A percentile compares a stretch with the other conserved stretches of the same genome.
Evolutionary conservation across 2,888 invertebrate species (phyloP).

Genomic region (Nysson spinosus): DNA sequence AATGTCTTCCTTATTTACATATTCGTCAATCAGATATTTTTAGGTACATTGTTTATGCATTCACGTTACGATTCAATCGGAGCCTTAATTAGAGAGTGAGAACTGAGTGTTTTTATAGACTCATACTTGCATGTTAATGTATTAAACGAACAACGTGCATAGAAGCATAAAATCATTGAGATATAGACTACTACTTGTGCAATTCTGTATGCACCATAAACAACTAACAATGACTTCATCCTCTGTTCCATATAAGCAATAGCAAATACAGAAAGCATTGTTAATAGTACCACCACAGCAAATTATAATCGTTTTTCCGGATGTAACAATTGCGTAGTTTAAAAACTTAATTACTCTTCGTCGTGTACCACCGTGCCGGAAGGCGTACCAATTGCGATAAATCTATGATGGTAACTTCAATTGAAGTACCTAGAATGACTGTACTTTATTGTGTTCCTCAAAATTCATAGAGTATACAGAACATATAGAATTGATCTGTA

Average conservation of each 20-base stretch:
- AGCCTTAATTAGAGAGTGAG: constrained; percentile 25
- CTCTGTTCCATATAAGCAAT: constrained; percentile 33
- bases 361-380: constrained; percentile 25
- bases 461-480: no score
- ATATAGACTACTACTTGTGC: constrained; percentile 18
- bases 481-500: no score
- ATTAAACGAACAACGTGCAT: constrained; percentile 23
- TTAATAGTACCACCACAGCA: constrained; percentile 18
- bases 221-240: constrained; percentile 45
- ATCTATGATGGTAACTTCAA: constrained; percentile 19
- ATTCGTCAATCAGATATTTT: no score
- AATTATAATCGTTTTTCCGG: constrained; percentile 47
- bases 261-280: constrained; percentile 44
- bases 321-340: constrained; percentile 54
- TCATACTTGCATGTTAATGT: background rate
- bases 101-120: constrained; percentile 2
- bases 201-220: constrained; percentile 44
- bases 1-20: no score
- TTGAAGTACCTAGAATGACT: background rate
- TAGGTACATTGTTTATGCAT: no score
- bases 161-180: constrained; percentile 22
- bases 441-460: no score
- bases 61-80: no score
- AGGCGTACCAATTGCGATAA: constrained; percentile 15
- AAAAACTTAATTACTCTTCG: constrained; percentile 59